A percentile compares a stretch with the other conserved stretches of the same genome.
These are phyloP conservation scores for Ctenoplectra terminalis DNA, from an alignment of 1,140 invertebrate species.

Conservation along the genomic window DNA sequence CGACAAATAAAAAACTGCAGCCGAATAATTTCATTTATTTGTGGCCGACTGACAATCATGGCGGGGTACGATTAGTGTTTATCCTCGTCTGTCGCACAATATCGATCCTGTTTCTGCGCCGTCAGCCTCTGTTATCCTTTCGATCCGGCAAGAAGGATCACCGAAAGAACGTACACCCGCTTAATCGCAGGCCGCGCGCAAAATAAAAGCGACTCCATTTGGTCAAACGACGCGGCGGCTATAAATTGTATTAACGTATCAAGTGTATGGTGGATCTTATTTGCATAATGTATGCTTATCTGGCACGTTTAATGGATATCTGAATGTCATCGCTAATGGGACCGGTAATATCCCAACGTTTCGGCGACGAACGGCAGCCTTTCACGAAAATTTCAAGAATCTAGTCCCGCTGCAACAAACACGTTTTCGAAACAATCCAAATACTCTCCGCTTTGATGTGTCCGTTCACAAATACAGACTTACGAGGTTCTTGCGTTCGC, in stretches of 20 bases:
- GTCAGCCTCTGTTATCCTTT: slow-evolving; percentile 42
- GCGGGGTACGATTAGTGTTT: slow-evolving; percentile 6
- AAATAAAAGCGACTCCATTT: slow-evolving; percentile 50
- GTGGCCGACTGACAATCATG: not conserved
- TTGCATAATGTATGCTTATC: slow-evolving; percentile 66
- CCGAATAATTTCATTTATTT: slow-evolving; percentile 13
- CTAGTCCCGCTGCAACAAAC: slow-evolving; percentile 14
- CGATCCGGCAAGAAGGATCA: slow-evolving; percentile 35
- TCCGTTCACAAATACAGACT: no score
- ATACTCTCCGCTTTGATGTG: not conserved
- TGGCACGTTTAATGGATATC: slow-evolving; percentile 58
- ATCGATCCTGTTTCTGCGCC: slow-evolving; percentile 34
- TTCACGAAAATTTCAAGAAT: slow-evolving; percentile 61
- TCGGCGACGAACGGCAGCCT: slow-evolving; percentile 28
- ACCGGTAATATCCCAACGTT: slow-evolving; percentile 57
- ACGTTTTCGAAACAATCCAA: slow-evolving; percentile 23
- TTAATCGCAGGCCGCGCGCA: slow-evolving; percentile 28
- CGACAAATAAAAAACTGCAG: not conserved
- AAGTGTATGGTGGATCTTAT: slow-evolving; percentile 45
- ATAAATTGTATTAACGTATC: slow-evolving; percentile 65
- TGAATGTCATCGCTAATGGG: slow-evolving; percentile 67
- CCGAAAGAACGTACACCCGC: not conserved
- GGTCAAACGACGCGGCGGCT: slow-evolving; percentile 51
- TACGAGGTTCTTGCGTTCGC: no score
- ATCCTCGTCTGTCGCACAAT: not conserved